These are phyloP conservation scores for Rhinoptilus africanus DNA, from an alignment of 2,113 vertebrate species.

Conservation along the genomic window DNA sequence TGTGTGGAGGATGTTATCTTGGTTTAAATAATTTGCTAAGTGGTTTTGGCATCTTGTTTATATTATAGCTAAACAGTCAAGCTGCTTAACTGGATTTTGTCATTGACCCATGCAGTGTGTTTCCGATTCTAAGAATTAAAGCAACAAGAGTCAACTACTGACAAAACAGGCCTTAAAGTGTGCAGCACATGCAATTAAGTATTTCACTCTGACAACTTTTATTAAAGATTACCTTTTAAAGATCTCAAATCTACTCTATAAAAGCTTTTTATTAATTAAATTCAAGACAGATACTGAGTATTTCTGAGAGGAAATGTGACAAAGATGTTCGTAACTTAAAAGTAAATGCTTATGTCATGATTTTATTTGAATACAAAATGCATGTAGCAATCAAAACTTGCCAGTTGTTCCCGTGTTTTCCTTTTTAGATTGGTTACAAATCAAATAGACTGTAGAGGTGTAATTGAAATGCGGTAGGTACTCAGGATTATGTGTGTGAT, in stretches of 20 bases:
- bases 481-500: neutral
- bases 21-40: neutral
- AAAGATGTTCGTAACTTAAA: neutral
- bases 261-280: neutral
- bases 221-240: neutral
- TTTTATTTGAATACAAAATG: constrained; percentile 22
- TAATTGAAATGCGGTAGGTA: neutral
- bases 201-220: neutral
- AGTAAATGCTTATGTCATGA: neutral
- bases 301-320: neutral
- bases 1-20: neutral
- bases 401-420: neutral
- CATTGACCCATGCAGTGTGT: neutral
- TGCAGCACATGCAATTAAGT: neutral
- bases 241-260: neutral
- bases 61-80: neutral
- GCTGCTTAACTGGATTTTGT: neutral
- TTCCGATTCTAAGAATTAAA: neutral
- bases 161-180: neutral
- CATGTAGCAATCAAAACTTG: neutral
- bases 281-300: neutral
- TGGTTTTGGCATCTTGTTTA: neutral
- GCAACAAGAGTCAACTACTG: neutral
- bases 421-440: constrained; percentile 21
- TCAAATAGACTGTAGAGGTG: neutral